Evolutionary conservation across 2,797 vertebrate genomes (phyloP).

Genomic region (Pipistrellus nathusii): DNA sequence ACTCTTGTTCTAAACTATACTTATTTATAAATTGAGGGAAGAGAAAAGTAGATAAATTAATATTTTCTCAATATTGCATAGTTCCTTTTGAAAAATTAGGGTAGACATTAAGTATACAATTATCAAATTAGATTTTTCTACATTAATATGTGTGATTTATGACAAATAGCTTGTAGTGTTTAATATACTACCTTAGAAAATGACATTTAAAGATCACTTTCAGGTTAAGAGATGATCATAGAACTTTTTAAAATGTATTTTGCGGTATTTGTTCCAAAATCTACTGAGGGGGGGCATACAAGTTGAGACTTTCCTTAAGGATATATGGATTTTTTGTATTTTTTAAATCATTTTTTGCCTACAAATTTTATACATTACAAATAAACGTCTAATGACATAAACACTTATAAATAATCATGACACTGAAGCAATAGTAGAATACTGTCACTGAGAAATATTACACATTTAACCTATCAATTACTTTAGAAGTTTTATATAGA

Average conservation of each 20-base stretch:
- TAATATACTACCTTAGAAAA: neutral
- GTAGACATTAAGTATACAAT: neutral
- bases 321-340: neutral
- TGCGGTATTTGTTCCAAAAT: neutral
- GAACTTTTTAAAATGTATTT: neutral
- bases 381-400: neutral
- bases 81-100: neutral
- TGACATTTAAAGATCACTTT: conserved; percentile 2
- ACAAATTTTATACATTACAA: conserved; percentile 1
- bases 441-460: conserved; percentile 13
- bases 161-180: neutral
- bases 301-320: neutral
- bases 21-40: neutral
- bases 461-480: conserved; percentile 18
- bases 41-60: neutral
- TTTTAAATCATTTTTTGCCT: neutral
- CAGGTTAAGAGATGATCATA: neutral
- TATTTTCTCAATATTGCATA: neutral
- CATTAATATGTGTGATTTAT: neutral
- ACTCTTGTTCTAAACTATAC: neutral
- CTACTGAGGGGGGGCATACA: neutral
- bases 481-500: neutral
- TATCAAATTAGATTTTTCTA: neutral
- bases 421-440: neutral
- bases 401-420: neutral